These are phyloP conservation scores for Himantopus leucocephalus DNA, from an alignment of 2,113 vertebrate species.

Conservation along the genomic window DNA sequence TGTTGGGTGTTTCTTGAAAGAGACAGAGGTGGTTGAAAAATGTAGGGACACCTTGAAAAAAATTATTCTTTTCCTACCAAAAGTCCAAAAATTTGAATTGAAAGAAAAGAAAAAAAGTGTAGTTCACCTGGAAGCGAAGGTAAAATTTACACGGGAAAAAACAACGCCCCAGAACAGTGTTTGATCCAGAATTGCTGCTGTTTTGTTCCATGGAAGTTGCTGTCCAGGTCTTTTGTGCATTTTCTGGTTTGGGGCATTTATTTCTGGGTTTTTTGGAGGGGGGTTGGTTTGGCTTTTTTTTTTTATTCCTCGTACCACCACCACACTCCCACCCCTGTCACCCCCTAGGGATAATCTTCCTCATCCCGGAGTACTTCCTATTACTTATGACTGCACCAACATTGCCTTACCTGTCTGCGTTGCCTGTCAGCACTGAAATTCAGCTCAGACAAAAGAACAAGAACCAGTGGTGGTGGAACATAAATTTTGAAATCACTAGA, in stretches of 20 bases:
- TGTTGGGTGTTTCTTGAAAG: not conserved
- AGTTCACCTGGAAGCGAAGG: not conserved
- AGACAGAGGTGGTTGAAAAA: not conserved
- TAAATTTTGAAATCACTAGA: not conserved
- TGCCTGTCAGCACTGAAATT: not conserved
- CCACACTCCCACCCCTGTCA: not conserved
- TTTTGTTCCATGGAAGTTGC: not conserved
- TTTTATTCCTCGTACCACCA: not conserved
- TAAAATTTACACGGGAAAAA: not conserved
- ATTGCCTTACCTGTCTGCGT: fast-evolving
- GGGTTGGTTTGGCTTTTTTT: not conserved
- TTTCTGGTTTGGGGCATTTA: not conserved
- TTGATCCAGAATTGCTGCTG: not conserved
- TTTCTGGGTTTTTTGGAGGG: not conserved
- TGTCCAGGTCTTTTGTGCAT: not conserved
- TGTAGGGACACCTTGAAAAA: not conserved
- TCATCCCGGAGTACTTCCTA: not conserved
- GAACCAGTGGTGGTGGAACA: not conserved
- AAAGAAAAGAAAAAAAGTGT: too few relatives aligned
- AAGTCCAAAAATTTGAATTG: not conserved
- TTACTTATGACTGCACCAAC: not conserved
- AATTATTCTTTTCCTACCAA: not conserved
- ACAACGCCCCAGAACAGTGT: not conserved
- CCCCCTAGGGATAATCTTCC: not conserved
- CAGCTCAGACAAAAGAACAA: not conserved